Conservation (phyloP, 1,140 invertebrate species). For the Penaeus chinensis region DNA sequence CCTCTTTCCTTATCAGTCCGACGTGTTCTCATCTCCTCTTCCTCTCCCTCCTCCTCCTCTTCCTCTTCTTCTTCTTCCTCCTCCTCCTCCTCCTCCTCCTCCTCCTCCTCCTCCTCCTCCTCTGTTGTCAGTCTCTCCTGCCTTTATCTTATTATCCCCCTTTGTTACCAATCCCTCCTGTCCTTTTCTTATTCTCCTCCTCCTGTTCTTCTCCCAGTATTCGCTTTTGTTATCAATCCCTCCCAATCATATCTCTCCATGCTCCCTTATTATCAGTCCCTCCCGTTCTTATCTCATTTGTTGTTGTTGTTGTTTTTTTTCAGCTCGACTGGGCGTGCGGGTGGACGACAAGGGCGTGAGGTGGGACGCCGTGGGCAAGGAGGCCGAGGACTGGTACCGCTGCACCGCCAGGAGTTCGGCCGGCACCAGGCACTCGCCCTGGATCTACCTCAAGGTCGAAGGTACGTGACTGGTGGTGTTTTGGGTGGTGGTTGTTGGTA, state of each 20-base stretch:
- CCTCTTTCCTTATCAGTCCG: no score
- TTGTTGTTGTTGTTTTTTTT: not conserved
- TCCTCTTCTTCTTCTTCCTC: no score
- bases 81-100: not conserved
- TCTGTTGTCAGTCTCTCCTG: not conserved
- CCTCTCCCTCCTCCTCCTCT: not conserved
- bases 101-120: not conserved
- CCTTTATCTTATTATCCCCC: not conserved
- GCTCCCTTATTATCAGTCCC: no score
- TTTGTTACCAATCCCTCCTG: not conserved
- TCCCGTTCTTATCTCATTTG: no score
- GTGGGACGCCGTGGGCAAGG: slow-evolving; percentile 27
- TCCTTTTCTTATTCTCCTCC: not conserved
- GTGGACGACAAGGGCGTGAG: slow-evolving; percentile 28
- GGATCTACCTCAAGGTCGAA: slow-evolving; percentile 40
- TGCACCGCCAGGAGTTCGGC: slow-evolving; percentile 37
- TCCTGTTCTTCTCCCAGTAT: no score
- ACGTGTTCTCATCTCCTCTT: no score
- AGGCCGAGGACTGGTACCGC: slow-evolving; percentile 35
- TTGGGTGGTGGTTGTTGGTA: no score
- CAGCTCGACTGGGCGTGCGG: slow-evolving; percentile 8
- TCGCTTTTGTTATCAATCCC: no score
- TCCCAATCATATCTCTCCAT: no score
- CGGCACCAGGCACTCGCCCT: slow-evolving; percentile 30
- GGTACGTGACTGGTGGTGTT: slow-evolving; percentile 4